Percentiles rank a stretch among this genome's conserved stretches.
These are phyloP conservation scores for Limnephilus rhombicus DNA, from an alignment of 2,888 invertebrate species.

Conservation along the genomic window DNA sequence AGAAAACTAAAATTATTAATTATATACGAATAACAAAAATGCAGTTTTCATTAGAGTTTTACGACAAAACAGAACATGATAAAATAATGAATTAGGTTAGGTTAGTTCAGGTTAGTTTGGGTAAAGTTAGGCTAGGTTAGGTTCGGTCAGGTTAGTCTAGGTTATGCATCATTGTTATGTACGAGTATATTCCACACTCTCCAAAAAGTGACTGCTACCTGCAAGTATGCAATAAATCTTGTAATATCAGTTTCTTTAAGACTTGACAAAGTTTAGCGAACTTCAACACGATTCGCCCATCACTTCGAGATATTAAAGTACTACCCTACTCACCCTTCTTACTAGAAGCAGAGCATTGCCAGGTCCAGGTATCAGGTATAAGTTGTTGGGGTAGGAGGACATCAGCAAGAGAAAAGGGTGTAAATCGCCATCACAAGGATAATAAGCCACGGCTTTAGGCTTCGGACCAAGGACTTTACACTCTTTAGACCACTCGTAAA, in stretches of 20 bases:
- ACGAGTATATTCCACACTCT: too few species aligned
- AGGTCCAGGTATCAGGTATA: not conserved
- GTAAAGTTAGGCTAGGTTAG: too few species aligned
- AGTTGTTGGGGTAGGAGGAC: not conserved
- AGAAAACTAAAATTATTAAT: too few species aligned
- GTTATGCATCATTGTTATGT: too few species aligned
- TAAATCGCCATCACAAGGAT: not conserved
- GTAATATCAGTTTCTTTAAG: not conserved
- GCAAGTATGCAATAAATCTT: not conserved
- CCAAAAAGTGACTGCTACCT: not conserved
- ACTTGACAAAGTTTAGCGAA: not conserved
- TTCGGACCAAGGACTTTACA: not conserved
- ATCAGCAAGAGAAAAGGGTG: not conserved
- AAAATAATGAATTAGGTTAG: too few species aligned
- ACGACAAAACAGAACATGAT: too few species aligned
- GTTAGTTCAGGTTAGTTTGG: too few species aligned
- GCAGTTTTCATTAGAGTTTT: too few species aligned
- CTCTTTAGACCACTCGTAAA: not conserved
- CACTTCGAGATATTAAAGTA: not conserved
- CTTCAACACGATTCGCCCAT: not conserved
- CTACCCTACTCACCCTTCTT: not conserved
- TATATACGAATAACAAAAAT: too few species aligned
- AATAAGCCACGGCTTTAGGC: slow-evolving; percentile 1
- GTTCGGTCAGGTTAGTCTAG: too few species aligned
- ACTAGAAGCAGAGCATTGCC: not conserved